Evolutionary conservation across 2,888 invertebrate genomes (phyloP), one percentile per base, ranked within the genome.

Genomic region (Chymomyza procnemis): DNA sequence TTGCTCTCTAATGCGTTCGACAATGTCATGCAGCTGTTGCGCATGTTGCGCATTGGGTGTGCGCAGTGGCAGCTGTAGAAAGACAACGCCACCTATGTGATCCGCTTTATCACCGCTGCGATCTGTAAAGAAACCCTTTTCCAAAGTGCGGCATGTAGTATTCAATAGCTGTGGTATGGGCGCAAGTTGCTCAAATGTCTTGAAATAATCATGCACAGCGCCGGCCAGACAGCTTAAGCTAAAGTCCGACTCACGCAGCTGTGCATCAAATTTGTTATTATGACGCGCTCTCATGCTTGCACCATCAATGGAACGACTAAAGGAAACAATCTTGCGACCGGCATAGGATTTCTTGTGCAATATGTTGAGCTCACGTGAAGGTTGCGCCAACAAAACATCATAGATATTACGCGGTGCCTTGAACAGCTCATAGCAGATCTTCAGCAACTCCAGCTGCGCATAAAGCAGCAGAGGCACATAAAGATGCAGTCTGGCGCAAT

Each of bases 281-380:
- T 89, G 74, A 3, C 89, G 87, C 4, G 85, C 74, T 3, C 89
- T 80, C 1, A 91, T 61, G 9, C 75, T 81, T 69, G 90, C 76
- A 79, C 92, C 88, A 72, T 89, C 82, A n/a, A 91, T 87, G 8
- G 88, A 87, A 1, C 89, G 88, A 2, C 90, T 89, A 55, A 90
- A 91, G 0, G 91, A 88, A 3, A 91, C 85, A 4, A 90, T 89
- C 75, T 91, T 91, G 12, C 91, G 81, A 0, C 91, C 91, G 1
- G 89, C 89, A 69, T 90, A 90, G 0, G 91, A 90, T 68, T 90
- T 90, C 62, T 89, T 80, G 59, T 91, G 90, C 2, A 91, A 74
- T 4, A 89, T 85, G 65, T 91, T 91, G 3, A 84, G 61, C 70
- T 91, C 90, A 46, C 85, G 88, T 0, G 89, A 86, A 12, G 87